Percentiles rank a stretch among this genome's conserved stretches.
Conservation (phyloP, 2,888 invertebrate species). For the Lutraria lutraria region DNA sequence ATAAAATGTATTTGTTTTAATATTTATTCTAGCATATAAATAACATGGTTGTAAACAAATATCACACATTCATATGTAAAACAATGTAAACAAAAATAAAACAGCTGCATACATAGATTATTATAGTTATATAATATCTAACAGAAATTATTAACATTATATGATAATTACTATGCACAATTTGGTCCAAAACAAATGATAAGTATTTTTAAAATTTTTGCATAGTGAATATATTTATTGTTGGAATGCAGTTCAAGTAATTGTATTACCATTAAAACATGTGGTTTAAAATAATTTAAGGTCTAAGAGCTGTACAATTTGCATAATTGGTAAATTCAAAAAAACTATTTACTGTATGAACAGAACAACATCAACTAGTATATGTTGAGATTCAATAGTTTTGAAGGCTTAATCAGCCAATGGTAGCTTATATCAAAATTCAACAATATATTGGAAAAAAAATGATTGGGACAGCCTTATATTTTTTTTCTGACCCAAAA, state of each 20-base stretch:
- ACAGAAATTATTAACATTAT: background rate
- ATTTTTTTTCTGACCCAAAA: no score
- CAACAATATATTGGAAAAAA: no score
- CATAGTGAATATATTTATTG: background rate
- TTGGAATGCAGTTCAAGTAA: background rate
- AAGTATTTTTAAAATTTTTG: background rate
- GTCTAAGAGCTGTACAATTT: background rate
- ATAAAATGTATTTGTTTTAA: background rate
- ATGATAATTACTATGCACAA: background rate
- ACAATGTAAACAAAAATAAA: background rate
- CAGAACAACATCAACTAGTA: background rate
- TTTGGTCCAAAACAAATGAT: background rate
- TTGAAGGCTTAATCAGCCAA: background rate
- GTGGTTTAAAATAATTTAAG: background rate
- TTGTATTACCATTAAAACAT: no score
- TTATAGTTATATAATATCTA: background rate
- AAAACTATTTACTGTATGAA: background rate
- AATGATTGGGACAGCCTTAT: no score
- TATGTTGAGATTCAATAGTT: background rate
- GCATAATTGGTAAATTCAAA: background rate
- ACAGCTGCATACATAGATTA: background rate
- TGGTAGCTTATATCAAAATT: no score
- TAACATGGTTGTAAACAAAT: conserved; percentile 15
- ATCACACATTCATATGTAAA: background rate
- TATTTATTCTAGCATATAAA: conserved; percentile 25